These are phyloP conservation scores for Drosophila cracens DNA, from an alignment of 2,888 invertebrate genomes.

Conservation along the genomic window DNA sequence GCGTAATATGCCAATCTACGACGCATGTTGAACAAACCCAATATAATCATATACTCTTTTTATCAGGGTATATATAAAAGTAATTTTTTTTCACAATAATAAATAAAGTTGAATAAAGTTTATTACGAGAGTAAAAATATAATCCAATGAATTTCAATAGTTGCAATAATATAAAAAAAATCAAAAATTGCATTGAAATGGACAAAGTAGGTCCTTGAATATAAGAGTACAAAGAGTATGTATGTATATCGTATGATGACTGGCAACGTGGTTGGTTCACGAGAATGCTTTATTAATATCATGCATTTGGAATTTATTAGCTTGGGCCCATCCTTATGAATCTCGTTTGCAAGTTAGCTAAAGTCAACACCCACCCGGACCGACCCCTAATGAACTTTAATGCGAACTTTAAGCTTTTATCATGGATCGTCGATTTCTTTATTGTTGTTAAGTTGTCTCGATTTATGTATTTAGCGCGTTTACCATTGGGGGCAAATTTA, in stretches of 20 bases:
- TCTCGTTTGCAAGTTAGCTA: background rate
- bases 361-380: conserved; percentile 18
- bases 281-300: background rate
- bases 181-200: background rate
- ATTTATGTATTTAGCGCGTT: conserved; percentile 61
- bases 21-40: background rate
- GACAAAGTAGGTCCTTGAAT: background rate
- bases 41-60: background rate
- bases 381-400: conserved; percentile 46
- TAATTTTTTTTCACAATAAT: background rate
- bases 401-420: conserved; percentile 27
- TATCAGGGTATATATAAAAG: background rate
- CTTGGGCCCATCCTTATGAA: background rate
- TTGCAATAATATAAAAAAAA: background rate
- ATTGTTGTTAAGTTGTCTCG: conserved; percentile 44
- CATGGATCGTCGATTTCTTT: conserved; percentile 38
- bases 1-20: background rate
- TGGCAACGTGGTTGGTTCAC: background rate
- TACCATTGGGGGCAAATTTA: conserved; percentile 9
- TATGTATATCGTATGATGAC: background rate
- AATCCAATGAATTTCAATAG: background rate
- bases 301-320: background rate
- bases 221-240: background rate
- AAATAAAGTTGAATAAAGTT: background rate
- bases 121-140: background rate